Evolutionary conservation across 1,140 invertebrate genomes (phyloP), one percentile per base, ranked within the genome.

Genomic region (Heliconius congener): DNA sequence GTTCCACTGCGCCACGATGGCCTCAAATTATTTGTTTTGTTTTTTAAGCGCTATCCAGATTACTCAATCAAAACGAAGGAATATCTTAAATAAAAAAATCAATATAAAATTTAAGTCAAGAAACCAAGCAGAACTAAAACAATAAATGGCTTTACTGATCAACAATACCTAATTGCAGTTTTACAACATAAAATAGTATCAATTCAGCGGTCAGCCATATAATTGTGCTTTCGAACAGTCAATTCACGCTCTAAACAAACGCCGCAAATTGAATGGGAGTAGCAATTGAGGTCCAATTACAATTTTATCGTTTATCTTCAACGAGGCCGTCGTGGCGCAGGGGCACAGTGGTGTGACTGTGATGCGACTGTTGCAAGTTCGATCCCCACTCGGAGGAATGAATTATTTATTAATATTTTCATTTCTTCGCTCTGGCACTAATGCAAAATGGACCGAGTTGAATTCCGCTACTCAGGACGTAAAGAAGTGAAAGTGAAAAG

Each of bases 281-380:
- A 84, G 82, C 84, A 84, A 82, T 86, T 87, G 80, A 83, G 86
- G 83, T 84, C 83, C 83, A 87, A 90, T 87, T 82, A 81, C 81
- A 50, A 70, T 82, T 87, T 88, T 88, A 89, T 90, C 87, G 78
- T 84, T 73, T 79, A 88, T 86, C 84, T 87, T 73, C 73, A 81
- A 86, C 84, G 82, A 87, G 86, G 42, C 42, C 42, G 13, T 46
- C 13, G 13, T 46, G 42, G 42, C 11, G 42, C 42, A 16, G 13
- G 42, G 42, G 0, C 3, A 46, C 4, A 9, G 3, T 6, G 0
- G 42, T 13, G 42, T 9, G 3, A 46, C 42, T 16, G 42, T 46
- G 13, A 46, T 13, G 42, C 13, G 42, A 46, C 42, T 11, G 42
- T 0, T 3, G 42, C 13, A 13, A 4, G 42, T 46, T 46, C 42